Evolutionary conservation across 2,113 vertebrate genomes (phyloP), one percentile per base, ranked within the genome.

Genomic region (Pteronura brasiliensis): DNA sequence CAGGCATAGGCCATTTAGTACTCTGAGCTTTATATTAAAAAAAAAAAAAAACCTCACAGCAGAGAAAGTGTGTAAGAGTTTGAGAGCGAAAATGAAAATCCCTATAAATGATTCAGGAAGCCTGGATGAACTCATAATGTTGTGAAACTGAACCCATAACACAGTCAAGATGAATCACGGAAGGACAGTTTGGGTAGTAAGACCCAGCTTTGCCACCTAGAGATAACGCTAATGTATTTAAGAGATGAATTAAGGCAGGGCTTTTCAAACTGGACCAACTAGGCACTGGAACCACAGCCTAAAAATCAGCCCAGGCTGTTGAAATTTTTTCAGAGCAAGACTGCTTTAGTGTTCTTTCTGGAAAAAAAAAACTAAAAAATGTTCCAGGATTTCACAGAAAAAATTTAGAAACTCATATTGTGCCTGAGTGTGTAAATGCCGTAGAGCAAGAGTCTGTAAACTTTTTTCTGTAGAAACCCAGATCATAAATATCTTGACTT

Each of bases 61-160:
- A 79, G 71, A 90, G 69, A 96, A 95, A 97, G 71, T 93, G 47
- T 95, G 0, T 77, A 79, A 89, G 87, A 95, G 96, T 97, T 97
- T 86, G 95, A 95, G 67, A 95, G 67, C 6, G 6, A 97, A 97
- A 95, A 96, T 97, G 95, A 20, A 98, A 98, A 96, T 96, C 72
- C 95, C 96, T 95, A 96, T 95, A 97, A 98, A 97, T 97, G 98
- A 96, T 98, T 98, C 95, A 95, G 47, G 97, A 97, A 98, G 80
- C 63, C 39, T 20, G 85, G 85, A 90, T 98, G 96, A 98, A 98
- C 96, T 98, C 97, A 93, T 96, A 77, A 67, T 69, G 93, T 97
- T 98, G 96, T 97, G 98, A 98, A 98, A 98, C 96, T 97, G 59
- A 98, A 98, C 96, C 97, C 94, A n/a, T 95, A 79, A 96, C 76